Base-by-base conservation (phyloP, 1,140 invertebrate species). In the Dreissena polymorpha region DNA sequence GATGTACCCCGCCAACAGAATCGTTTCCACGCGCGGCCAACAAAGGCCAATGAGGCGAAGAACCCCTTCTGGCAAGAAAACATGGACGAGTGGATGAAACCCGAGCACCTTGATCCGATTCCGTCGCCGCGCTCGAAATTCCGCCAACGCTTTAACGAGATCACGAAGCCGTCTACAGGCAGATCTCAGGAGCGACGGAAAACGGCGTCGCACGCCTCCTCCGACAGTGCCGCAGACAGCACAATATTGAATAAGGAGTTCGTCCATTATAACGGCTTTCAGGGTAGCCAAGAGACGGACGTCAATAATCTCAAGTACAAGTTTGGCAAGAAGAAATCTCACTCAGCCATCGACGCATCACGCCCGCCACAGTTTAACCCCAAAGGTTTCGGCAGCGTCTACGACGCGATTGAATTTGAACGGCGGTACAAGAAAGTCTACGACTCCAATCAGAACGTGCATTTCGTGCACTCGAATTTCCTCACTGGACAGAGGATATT, bases 401-500 rank as follows among this genome's bases (percentile, higher is more conserved):
- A 83, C 51, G 73, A 83, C 29, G 73, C 74, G 53, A 63, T 83
- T 29, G 81, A 83, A 25, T 83, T 83, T 76, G 73, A 83, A 70
- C 51, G 81, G 23, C 72, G 81, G 12, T 83, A 83, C 53, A 83
- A 83, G 29, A 83, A 83, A 69, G 81, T 83, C 3, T 76, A 76
- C 63, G 81, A 83, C 71, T 50, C 68, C 50, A 83, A 83, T 65
- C 68, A 83, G 60, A 72, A 83, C 64, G 75, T 83, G 50, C 81
- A 83, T 60, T 83, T 83, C 53, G 81, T 83, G 29, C 81, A 83
- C 69, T 83, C 81, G 5, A 83, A 83, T 64, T 83, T 76, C 25
- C 10, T 83, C 29, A 83, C 13, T 29, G 81, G 81, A 12, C 81
- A 83, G 50, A 51, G 74, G 39, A 39, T 83, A 49, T 55, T 69